Conservation (phyloP, 2,888 invertebrate species). For the Cheilosia soror region DNA sequence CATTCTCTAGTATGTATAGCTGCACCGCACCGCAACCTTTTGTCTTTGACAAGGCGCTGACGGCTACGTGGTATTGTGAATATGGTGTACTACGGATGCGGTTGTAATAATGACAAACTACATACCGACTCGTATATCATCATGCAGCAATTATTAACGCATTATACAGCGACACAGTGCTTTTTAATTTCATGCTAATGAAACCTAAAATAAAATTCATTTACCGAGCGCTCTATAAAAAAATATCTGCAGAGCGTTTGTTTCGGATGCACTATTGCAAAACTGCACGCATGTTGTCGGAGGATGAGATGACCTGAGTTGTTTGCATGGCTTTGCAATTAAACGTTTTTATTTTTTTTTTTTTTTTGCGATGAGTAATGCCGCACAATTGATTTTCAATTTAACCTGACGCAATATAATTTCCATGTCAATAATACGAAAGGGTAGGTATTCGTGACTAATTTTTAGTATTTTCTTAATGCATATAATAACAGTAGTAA, state of each 20-base stretch:
- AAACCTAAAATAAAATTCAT: constrained; percentile 21
- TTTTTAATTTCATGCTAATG: constrained; percentile 51
- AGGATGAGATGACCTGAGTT: too few species aligned
- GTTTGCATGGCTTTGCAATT: background rate
- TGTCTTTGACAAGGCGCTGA: constrained; percentile 35
- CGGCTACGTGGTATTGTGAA: background rate
- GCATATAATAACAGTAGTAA: too few species aligned
- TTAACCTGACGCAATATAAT: too few species aligned
- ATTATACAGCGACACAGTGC: constrained; percentile 21
- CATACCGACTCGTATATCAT: background rate
- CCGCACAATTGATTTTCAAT: constrained; percentile 3
- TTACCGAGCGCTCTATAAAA: background rate
- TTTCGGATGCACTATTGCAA: constrained; percentile 5
- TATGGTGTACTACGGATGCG: background rate
- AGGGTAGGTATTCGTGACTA: too few species aligned
- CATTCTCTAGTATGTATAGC: background rate
- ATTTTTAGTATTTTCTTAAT: too few species aligned
- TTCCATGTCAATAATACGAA: too few species aligned
- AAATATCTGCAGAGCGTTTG: constrained; percentile 6
- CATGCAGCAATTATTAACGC: constrained; percentile 34
- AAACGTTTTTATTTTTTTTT: background rate
- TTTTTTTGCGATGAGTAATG: background rate
- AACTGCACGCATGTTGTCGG: background rate
- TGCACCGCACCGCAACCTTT: constrained; percentile 23
- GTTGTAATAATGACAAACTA: background rate